These are phyloP conservation scores for Druon quercuslanigerum DNA, from an alignment of 1,140 invertebrate species.

Conservation along the genomic window DNA sequence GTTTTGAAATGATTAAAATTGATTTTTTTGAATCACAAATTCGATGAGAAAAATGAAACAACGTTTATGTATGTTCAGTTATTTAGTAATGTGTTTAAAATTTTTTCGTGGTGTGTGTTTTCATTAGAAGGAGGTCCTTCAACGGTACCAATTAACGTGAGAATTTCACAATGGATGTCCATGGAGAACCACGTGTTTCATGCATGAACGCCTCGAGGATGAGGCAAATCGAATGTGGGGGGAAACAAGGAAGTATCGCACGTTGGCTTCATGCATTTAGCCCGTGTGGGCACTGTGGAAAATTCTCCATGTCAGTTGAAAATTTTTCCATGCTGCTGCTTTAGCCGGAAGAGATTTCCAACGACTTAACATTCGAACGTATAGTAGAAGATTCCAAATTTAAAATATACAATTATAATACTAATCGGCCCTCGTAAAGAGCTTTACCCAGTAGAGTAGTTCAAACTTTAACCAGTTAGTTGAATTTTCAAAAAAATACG, in stretches of 20 bases:
- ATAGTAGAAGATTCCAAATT: not conserved
- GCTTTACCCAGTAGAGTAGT: too few species aligned
- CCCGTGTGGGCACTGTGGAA: slow-evolving; percentile 5
- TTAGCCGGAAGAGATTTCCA: not conserved
- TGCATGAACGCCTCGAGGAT: slow-evolving; percentile 1
- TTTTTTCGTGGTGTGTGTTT: not conserved
- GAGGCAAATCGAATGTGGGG: not conserved
- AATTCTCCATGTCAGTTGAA: not conserved
- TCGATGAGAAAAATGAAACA: too few species aligned
- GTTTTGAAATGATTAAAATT: too few species aligned
- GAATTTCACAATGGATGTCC: not conserved
- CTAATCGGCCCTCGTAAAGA: too few species aligned
- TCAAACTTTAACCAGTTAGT: too few species aligned
- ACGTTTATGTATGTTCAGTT: too few species aligned
- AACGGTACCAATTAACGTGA: not conserved
- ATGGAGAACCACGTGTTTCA: not conserved
- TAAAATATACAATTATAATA: too few species aligned
- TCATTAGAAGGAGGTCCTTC: not conserved
- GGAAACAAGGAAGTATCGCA: slow-evolving; percentile 19
- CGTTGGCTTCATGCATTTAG: slow-evolving; percentile 21
- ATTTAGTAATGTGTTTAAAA: too few species aligned
- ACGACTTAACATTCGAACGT: not conserved
- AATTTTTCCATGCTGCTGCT: not conserved
- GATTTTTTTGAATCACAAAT: too few species aligned
- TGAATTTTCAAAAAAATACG: too few species aligned